Conservation (phyloP, 2,113 vertebrate genomes). For the Apus apus region DNA sequence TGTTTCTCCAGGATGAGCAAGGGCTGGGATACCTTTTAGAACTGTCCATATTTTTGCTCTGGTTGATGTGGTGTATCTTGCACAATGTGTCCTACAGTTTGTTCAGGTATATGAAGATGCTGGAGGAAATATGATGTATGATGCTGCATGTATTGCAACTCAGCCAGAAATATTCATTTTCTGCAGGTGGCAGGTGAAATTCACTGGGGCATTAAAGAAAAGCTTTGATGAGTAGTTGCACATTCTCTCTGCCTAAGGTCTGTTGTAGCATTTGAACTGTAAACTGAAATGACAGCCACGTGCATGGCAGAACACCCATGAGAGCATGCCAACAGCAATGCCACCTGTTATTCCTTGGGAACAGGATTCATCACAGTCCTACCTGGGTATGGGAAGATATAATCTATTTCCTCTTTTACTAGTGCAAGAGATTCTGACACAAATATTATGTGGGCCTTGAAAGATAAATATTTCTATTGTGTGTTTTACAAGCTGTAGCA, state of each 20-base stretch:
- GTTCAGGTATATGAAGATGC: not conserved
- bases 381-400: not conserved
- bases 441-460: not conserved
- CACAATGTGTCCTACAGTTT: not conserved
- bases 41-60: not conserved
- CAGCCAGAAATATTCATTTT: not conserved
- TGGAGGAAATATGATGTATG: not conserved
- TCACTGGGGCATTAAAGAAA: not conserved
- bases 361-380: not conserved
- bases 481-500: not conserved
- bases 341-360: constrained; percentile 3
- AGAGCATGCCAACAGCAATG: constrained; percentile 2
- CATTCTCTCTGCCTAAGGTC: not conserved
- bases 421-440: not conserved
- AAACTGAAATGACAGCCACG: not conserved
- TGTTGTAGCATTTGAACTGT: constrained; percentile 29
- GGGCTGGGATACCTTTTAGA: not conserved
- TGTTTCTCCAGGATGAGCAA: not conserved
- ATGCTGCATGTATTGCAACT: not conserved
- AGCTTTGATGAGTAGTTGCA: constrained; percentile 30
- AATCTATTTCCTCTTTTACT: not conserved
- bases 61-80: not conserved
- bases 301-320: not conserved
- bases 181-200: constrained; percentile 8
- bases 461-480: not conserved